These are phyloP conservation scores for Triplophysa bombifrons DNA, from an alignment of 2,797 vertebrate species.

Conservation along the genomic window DNA sequence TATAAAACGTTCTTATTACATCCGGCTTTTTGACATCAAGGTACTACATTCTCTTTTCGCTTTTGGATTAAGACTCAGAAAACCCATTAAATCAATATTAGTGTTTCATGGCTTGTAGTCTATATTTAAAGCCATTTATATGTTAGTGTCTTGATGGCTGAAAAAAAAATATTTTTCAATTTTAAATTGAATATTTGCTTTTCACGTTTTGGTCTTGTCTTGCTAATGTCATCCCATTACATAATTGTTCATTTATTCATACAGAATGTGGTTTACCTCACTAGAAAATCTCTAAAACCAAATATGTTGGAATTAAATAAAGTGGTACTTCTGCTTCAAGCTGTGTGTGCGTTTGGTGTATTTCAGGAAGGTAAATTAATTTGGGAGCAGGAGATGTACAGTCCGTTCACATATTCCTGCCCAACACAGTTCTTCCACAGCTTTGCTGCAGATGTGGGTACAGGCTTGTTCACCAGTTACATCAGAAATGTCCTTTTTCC, in stretches of 20 bases:
- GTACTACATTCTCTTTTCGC: conserved; percentile 56
- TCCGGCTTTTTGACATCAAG: conserved; percentile 76
- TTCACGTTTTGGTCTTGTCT: no score
- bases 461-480: background rate
- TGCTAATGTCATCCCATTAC: background rate
- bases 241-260: background rate
- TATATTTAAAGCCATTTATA: background rate
- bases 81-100: background rate
- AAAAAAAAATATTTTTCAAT: no score
- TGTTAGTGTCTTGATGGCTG: no score
- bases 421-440: conserved; percentile 76
- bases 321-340: conserved; percentile 28
- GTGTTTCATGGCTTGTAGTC: background rate
- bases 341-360: conserved; percentile 9
- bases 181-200: no score
- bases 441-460: conserved; percentile 79
- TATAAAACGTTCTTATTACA: conserved; percentile 78
- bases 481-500: background rate
- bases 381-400: conserved; percentile 82
- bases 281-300: background rate
- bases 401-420: conserved; percentile 70
- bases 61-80: background rate
- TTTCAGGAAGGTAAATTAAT: conserved; percentile 70
- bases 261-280: background rate
- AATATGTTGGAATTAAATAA: conserved; percentile 9